Evolutionary conservation across 92 coral and sea anemone species (phyloP), one percentile per base, ranked within the genome.

Genomic region (Muricea muricata): DNA sequence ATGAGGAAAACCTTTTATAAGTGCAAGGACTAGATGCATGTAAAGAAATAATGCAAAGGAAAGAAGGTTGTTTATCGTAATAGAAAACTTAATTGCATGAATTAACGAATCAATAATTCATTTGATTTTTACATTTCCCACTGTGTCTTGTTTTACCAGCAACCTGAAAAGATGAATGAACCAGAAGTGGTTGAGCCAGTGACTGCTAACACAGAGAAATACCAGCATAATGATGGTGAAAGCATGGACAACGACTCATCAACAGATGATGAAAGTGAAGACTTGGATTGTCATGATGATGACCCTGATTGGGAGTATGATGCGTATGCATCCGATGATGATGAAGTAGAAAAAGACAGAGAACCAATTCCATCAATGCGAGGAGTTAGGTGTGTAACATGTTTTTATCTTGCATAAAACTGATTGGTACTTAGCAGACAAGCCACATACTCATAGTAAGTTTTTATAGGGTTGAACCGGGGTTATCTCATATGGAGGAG

Each of bases 391-490:
- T n/a, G 67, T 58, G 23, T 58, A 30, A 30, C 15, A 45, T 45
- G 50, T 45, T 45, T 8, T 13, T 5, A 45, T 3, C 1, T 8
- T 45, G 12, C 9, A 45, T 45, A n/a, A 6, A 9, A 2, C 50
- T 45, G 15, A 45, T 8, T 8, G 14, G 50, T 20, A 48, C 56
- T 12, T n/a, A n/a, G 56, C 56, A 48, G 17, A 9, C 42, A 4
- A 37, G 42, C 42, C 42, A 4, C 4, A 37, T 37, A 37, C 9
- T 37, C 9, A 37, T 4, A 55, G n/a, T n/a, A n/a, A n/a, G n/a
- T n/a, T n/a, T n/a, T n/a, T 45, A 9, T 65, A 65, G 72, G 72
- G 72, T 65, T 65, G 72, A 65, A 21, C 72, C 72, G 29, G 72
- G 72, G 1, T 8, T 65, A 11, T 65, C 35, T 6, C 72, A 17